Base-by-base conservation (phyloP, 37 sponge, comb jelly and placozoan genomes). In the Beroe forskalii region DNA sequence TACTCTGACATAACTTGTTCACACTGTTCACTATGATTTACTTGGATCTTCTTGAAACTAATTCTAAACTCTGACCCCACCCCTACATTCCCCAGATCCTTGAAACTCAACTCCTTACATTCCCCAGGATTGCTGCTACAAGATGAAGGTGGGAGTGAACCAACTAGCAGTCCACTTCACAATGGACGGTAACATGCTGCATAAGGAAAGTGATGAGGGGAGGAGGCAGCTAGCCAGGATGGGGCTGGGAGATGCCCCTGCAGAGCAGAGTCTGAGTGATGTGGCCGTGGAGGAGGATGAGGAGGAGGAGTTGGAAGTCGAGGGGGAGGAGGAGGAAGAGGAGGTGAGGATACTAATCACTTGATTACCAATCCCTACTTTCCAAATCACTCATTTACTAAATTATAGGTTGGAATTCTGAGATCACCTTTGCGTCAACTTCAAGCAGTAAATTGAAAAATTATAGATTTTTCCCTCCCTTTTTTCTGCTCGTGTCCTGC, bases 181-280 rank as follows among this genome's bases (percentile, higher is more conserved):
- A 0, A 67, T 97, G 92, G 95, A 95, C 62, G 93, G 94, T 43
- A 96, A 95, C 80, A 92, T 97, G 39, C 89, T 97, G 0, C 96
- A 96, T 64, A 96, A 94, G 76, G 98, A 97, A n/a, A 92, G 93
- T 67, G 98, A 97, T 89, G 98, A 97, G 90, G 98, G 93, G 0
- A 90, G 92, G 89, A 67, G 96, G 31, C 96, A 97, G 92, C 67
- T 94, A 0, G 92, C 91, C 75, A 89, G 76, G 64, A 62, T 91
- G 23, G 93, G 76, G 24, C 94, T 90, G 39, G 90, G 42, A 72
- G 91, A 62, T 61, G 90, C 38, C 19, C 33, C 3, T 12, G 48
- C 55, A 43, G 55, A 24, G 24, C 40, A 24, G 86, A 37, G 40
- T 9, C 64, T 44, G 0, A 91, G 89, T 25, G 69, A 64, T 0